Conservation (phyloP, 2,113 vertebrate genomes). For the Peucedramus taeniatus region DNA sequence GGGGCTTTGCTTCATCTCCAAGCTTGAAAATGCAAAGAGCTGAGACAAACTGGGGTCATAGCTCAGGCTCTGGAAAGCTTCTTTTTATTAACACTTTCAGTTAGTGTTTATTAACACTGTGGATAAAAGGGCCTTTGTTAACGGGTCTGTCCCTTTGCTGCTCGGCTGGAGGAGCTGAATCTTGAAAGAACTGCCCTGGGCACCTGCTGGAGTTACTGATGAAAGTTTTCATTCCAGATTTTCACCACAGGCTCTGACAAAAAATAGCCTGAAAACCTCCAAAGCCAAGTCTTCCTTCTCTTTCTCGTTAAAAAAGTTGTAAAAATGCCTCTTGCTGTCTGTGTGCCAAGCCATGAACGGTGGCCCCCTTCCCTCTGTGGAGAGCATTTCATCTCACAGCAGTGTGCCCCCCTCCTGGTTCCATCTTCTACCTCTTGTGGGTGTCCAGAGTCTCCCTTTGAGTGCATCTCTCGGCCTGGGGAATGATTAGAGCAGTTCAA, state of each 20-base stretch:
- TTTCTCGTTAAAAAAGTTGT: not conserved
- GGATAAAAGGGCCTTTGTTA: constrained; percentile 42
- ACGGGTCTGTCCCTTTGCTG: not conserved
- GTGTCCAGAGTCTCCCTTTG: not conserved
- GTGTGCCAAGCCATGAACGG: rapidly evolving
- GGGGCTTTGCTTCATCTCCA: not conserved
- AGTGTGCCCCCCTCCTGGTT: not conserved
- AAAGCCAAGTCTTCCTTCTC: not conserved
- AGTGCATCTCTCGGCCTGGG: not conserved
- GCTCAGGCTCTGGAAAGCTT: not conserved
- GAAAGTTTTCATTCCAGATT: constrained; percentile 28
- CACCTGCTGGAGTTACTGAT: constrained; percentile 40
- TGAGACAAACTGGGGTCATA: not conserved
- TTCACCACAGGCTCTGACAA: not conserved
- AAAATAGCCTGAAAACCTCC: not conserved
- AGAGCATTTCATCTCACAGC: not conserved
- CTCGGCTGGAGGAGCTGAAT: not conserved
- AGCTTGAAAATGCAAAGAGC: not conserved
- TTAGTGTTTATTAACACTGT: not conserved
- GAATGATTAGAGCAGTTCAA: not conserved
- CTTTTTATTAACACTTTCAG: constrained; percentile 34
- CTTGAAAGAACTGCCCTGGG: constrained; percentile 20
- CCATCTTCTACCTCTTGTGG: not conserved
- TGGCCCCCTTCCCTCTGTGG: not conserved
- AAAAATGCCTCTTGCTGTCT: not conserved